Conservation (phyloP, 2,888 invertebrate species). For the Drosophila kambysellisi region DNA sequence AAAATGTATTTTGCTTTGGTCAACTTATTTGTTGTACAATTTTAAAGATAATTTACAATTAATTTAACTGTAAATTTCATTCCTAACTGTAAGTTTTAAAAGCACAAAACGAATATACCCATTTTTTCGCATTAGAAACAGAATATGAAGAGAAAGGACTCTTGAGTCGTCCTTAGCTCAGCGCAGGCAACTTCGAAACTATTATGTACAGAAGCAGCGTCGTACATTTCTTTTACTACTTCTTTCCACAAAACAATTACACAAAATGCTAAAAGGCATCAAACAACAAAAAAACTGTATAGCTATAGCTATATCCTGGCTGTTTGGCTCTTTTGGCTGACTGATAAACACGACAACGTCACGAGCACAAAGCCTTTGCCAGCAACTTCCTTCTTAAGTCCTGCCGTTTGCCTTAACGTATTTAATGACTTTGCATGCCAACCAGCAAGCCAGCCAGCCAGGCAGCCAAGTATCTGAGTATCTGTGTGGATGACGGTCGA, state of each 20-base stretch:
- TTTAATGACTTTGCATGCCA: conserved; percentile 76
- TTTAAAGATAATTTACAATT: background rate
- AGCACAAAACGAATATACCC: background rate
- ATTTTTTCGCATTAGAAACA: background rate
- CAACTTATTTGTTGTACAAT: background rate
- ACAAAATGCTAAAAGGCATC: conserved; percentile 75
- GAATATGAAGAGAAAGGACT: conserved; percentile 21
- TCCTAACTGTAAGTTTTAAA: background rate
- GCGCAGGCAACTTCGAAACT: conserved; percentile 18
- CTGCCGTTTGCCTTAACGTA: conserved; percentile 60
- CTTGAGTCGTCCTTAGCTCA: conserved; percentile 10
- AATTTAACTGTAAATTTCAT: no score
- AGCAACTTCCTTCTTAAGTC: conserved; percentile 53
- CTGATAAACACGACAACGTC: conserved; percentile 78
- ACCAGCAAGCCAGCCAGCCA: conserved; percentile 11
- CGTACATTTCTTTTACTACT: conserved; percentile 61
- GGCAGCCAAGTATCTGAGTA: background rate
- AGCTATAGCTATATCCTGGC: conserved; percentile 47
- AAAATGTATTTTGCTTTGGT: background rate
- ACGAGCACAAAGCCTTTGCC: conserved; percentile 55
- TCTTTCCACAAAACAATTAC: conserved; percentile 75
- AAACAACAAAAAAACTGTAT: conserved; percentile 28
- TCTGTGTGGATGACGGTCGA: conserved; percentile 32
- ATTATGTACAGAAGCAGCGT: conserved; percentile 21
- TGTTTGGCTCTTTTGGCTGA: conserved; percentile 20